These are phyloP conservation scores for Onychomys leucogaster DNA, from an alignment of 2,797 vertebrate species.

Conservation along the genomic window DNA sequence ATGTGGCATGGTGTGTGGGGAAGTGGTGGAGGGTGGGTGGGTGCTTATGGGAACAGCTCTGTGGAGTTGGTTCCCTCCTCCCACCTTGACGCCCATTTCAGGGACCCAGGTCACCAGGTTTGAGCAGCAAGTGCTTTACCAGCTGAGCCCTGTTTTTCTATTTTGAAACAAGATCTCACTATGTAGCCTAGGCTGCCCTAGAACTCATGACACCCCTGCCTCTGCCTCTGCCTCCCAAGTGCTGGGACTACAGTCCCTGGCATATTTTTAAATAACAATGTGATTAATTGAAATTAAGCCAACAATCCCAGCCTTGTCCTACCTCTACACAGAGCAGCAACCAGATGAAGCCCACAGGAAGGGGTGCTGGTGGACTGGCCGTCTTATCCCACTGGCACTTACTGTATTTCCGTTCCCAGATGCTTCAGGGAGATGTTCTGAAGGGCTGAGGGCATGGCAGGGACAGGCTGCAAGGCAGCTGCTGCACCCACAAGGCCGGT, in stretches of 20 bases:
- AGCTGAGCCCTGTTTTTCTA: neutral
- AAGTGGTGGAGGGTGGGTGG: too few relatives aligned
- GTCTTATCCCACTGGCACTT: conserved; percentile 79
- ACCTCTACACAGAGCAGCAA: neutral
- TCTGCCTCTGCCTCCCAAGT: neutral
- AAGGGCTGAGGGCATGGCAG: conserved; percentile 86
- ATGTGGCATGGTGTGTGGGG: neutral
- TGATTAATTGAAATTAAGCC: conserved; percentile 20
- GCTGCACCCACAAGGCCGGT: conserved; percentile 92
- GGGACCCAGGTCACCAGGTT: neutral
- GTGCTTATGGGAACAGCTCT: neutral
- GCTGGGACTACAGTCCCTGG: neutral
- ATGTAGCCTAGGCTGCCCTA: neutral
- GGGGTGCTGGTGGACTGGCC: neutral
- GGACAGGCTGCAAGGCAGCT: conserved; percentile 88
- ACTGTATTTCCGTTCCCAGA: conserved; percentile 94
- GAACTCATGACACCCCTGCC: neutral
- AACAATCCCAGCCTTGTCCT: accelerated
- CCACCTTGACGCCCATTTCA: neutral
- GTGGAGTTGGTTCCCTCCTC: neutral
- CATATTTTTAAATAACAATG: neutral
- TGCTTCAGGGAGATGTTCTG: conserved; percentile 94
- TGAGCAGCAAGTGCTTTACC: neutral
- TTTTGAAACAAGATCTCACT: neutral
- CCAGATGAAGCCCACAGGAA: neutral